Conservation (phyloP, 2,113 vertebrate species). For the Nematolebias whitei region DNA sequence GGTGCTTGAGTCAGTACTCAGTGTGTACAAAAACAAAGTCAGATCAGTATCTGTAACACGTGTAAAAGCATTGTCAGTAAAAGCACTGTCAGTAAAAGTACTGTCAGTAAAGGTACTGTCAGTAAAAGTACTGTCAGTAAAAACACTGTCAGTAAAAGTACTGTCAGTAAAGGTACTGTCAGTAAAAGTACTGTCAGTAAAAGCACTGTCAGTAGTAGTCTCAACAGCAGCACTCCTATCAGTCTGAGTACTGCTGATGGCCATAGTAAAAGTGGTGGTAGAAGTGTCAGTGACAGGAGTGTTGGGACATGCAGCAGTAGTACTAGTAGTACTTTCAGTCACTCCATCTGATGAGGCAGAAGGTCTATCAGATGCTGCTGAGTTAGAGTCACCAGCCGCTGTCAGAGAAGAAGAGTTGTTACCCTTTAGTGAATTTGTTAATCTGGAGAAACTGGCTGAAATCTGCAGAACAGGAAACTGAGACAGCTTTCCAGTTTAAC, state of each 20-base stretch:
- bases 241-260: background rate
- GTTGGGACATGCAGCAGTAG: background rate
- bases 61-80: background rate
- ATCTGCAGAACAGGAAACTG: conserved; percentile 26
- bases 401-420: conserved; percentile 70
- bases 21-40: background rate
- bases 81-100: background rate
- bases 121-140: background rate
- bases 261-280: background rate
- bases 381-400: conserved; percentile 61
- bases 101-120: background rate
- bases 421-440: conserved; percentile 47
- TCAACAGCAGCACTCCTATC: background rate
- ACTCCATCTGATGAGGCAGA: conserved; percentile 60
- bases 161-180: background rate
- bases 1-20: conserved; percentile 7
- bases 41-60: conserved; percentile 4
- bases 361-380: conserved; percentile 56
- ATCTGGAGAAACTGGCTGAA: conserved; percentile 10
- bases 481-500: background rate
- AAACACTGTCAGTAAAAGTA: background rate
- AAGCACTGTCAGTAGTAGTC: background rate
- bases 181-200: background rate
- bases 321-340: conserved; percentile 25
- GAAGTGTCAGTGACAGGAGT: background rate